Conservation (phyloP, 2,888 invertebrate genomes). For the Microctonus aethiopoides region DNA sequence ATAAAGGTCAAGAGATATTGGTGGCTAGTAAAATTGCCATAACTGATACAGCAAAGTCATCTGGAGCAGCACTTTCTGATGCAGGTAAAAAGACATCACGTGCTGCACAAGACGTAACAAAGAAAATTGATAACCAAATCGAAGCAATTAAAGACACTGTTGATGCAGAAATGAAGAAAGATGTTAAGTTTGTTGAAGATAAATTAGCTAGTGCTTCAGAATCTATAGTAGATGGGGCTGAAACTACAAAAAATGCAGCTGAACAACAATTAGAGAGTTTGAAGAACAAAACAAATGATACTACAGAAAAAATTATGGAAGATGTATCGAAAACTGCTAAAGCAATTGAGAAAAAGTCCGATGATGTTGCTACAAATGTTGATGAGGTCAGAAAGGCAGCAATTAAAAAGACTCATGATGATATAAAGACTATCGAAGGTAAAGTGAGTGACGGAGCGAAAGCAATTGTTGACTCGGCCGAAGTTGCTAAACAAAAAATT, state of each 20-base stretch:
- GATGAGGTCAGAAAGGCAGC: conserved; percentile 21
- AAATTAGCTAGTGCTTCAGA: conserved; percentile 25
- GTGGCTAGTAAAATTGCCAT: conserved; percentile 30
- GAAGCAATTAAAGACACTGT: conserved; percentile 62
- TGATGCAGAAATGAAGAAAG: conserved; percentile 65
- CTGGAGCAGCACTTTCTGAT: conserved; percentile 23
- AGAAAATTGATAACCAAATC: too few species aligned
- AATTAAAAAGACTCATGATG: conserved; percentile 42
- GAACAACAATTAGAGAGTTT: not conserved
- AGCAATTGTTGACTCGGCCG: conserved; percentile 17
- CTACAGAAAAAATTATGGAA: conserved; percentile 67
- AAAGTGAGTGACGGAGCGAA: conserved; percentile 40
- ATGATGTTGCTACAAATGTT: conserved; percentile 26
- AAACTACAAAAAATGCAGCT: conserved; percentile 2
- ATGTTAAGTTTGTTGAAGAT: conserved; percentile 27
- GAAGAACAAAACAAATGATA: conserved; percentile 52
- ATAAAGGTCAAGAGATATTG: conserved; percentile 64
- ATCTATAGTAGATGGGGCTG: conserved; percentile 34
- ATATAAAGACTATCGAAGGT: conserved; percentile 35
- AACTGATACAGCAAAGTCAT: conserved; percentile 65
- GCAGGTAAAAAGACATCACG: not conserved
- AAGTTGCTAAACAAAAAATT: conserved; percentile 36
- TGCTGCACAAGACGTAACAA: too few species aligned
- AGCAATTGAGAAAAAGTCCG: conserved; percentile 66
- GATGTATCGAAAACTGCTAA: conserved; percentile 55